phyloP scores from a whole-genome alignment of 2,797 vertebrate genomes.

The Neosalanx taihuensis region DNA sequence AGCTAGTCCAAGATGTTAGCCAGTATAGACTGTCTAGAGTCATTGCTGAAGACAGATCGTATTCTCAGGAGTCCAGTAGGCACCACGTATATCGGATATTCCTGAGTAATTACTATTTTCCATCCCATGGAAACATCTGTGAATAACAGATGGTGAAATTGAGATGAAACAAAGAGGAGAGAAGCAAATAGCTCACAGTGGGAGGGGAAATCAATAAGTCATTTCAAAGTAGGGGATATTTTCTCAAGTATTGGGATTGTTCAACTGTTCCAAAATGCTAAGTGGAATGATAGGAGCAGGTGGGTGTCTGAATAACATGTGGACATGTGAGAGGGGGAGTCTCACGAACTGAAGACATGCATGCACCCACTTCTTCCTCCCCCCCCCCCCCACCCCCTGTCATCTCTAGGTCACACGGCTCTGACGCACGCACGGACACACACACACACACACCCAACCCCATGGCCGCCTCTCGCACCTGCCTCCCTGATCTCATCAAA shows the following conservation, averaged over 20 bases:
- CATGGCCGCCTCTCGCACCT: neutral
- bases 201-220: conserved; percentile 68
- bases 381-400: neutral
- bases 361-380: neutral
- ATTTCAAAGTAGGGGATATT: conserved; percentile 61
- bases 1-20: neutral
- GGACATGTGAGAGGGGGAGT: neutral
- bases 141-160: conserved; percentile 61
- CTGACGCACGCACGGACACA: conserved; percentile 17
- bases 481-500: conserved; percentile 66
- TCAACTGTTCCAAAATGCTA: conserved; percentile 22
- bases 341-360: neutral
- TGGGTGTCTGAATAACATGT: conserved; percentile 40
- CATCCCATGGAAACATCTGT: conserved; percentile 29
- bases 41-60: conserved; percentile 19
- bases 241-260: conserved; percentile 46
- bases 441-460: neutral
- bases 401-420: neutral
- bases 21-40: conserved; percentile 1
- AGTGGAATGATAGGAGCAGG: conserved; percentile 53
- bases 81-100: conserved; percentile 11
- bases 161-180: conserved; percentile 46
- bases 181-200: conserved; percentile 26
- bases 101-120: conserved; percentile 30
- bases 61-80: conserved; percentile 18